Conservation (phyloP, 1,140 invertebrate species). For the Diabrotica virgifera region DNA sequence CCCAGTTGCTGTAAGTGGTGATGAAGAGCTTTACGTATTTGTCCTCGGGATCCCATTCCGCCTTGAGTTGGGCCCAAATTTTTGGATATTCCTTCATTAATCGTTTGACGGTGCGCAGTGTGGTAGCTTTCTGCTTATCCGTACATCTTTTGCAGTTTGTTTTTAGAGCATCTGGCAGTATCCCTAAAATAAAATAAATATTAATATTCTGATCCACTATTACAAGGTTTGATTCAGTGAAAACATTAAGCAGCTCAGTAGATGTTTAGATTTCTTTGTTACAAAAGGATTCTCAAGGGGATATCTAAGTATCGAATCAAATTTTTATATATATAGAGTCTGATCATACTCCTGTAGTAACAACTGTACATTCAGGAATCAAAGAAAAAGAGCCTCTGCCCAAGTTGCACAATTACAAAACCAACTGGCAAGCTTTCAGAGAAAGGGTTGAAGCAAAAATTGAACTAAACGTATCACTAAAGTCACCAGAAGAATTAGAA, state of each 20-base stretch:
- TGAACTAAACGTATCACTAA: too few relatives aligned
- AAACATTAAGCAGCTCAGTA: not conserved
- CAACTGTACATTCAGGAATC: too few relatives aligned
- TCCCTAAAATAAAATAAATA: slow-evolving; percentile 49
- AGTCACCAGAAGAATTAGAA: too few relatives aligned
- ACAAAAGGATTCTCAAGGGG: too few relatives aligned
- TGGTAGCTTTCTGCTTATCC: slow-evolving; percentile 56
- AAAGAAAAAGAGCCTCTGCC: too few relatives aligned
- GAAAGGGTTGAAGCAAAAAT: too few relatives aligned
- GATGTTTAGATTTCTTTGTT: not conserved
- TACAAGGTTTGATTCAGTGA: not conserved
- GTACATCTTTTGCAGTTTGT: slow-evolving; percentile 61
- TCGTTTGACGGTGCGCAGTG: slow-evolving; percentile 53
- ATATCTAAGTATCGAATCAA: too few relatives aligned
- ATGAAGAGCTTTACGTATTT: slow-evolving; percentile 51
- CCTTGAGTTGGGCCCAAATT: slow-evolving; percentile 55
- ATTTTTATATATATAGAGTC: too few relatives aligned
- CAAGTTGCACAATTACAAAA: too few relatives aligned
- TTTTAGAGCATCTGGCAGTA: slow-evolving; percentile 60
- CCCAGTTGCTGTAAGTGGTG: slow-evolving; percentile 23
- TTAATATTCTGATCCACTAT: not conserved
- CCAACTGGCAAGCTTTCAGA: too few relatives aligned
- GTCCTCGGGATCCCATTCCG: slow-evolving; percentile 59
- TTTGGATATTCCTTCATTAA: slow-evolving; percentile 58
- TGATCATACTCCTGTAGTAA: too few relatives aligned